Base-by-base conservation (phyloP, 2,888 invertebrate species). In the Prenolepis imparis region DNA sequence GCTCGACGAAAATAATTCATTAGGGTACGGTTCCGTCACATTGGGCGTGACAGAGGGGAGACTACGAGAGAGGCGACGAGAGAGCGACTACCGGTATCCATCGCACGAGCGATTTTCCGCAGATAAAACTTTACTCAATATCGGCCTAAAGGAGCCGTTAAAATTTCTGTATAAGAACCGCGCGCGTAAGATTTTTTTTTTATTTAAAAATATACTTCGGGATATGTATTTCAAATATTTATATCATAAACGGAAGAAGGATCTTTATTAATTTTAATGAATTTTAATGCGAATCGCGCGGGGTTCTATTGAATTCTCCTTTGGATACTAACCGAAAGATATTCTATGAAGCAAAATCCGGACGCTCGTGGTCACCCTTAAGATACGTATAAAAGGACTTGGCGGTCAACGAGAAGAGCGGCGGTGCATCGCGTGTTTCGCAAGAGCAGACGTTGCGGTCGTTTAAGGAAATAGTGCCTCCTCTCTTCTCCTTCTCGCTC, bases 1-100 rank as follows among this genome's bases (percentile, higher is more conserved):
- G 82, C 87, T 88, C 88, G 87, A 86, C 89, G 39, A 91, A 90
- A 91, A 91, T 91, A 91, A 91, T 91, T 90, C 90, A 91, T 90
- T 89, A 89, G 83, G 80, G 63, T 87, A 74, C 81, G 72, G 66
- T 63, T 70, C 61, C 83, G 83, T 83, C 77, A 84, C 68, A 72
- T 82, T 88, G 88, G 91, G 90, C 90, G 90, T 90, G 90, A 90
- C 90, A 52, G 52, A 80, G 72, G 72, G 78, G 59, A 8, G 59
- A 64, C n/a, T 24, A 21, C 21, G 57, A 52, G 48, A 77, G 77
- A 61, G 48, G 24, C 36, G 32, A n/a, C n/a, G 44, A 24, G 63
- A 41, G 63, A 41, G 80, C 9, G 68, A 39, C 32, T 48, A 15
- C 57, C 81, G 55, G 61, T 68, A 32, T 57, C 28, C 75, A 32